Percentiles rank a stretch among this genome's conserved stretches.
Conservation (phyloP, 2,797 vertebrate genomes). For the Sciaenops ocellatus region DNA sequence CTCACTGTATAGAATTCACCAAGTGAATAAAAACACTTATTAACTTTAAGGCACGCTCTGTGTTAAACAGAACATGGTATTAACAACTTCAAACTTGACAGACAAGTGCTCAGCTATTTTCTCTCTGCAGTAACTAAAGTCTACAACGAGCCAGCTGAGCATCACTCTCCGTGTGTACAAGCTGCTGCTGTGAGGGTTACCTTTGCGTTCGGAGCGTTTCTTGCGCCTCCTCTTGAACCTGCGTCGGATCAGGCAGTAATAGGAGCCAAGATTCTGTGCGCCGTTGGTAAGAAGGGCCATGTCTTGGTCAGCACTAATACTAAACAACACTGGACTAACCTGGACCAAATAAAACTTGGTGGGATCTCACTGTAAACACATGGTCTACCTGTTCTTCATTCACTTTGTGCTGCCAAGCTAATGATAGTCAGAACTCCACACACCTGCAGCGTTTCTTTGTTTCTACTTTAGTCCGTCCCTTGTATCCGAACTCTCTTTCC, state of each 20-base stretch:
- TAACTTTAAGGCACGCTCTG: neutral
- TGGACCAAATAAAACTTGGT: conserved; percentile 29
- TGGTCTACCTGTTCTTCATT: conserved; percentile 37
- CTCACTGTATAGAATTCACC: neutral
- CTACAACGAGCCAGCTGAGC: conserved; percentile 36
- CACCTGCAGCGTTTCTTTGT: conserved; percentile 70
- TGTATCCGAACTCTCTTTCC: conserved; percentile 58
- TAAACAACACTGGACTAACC: conserved; percentile 14
- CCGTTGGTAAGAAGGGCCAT: conserved; percentile 80
- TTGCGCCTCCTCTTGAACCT: conserved; percentile 87
- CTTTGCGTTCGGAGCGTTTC: conserved; percentile 89
- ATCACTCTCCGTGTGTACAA: neutral
- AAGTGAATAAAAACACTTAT: neutral
- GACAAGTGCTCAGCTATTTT: neutral
- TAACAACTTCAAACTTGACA: conserved; percentile 15
- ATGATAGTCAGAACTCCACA: conserved; percentile 55
- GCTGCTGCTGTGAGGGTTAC: conserved; percentile 74
- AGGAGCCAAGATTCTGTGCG: conserved; percentile 76
- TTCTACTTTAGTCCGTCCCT: conserved; percentile 68
- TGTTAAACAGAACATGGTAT: neutral
- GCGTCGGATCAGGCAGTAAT: conserved; percentile 78
- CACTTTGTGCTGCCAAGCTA: conserved; percentile 7
- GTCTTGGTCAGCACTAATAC: conserved; percentile 5
- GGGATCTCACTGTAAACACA: conserved; percentile 27
- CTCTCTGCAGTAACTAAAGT: neutral